Percentiles rank a stretch among this genome's conserved stretches.
These are phyloP conservation scores for Lasiurus borealis DNA, from an alignment of 2,113 vertebrate species.

Conservation along the genomic window DNA sequence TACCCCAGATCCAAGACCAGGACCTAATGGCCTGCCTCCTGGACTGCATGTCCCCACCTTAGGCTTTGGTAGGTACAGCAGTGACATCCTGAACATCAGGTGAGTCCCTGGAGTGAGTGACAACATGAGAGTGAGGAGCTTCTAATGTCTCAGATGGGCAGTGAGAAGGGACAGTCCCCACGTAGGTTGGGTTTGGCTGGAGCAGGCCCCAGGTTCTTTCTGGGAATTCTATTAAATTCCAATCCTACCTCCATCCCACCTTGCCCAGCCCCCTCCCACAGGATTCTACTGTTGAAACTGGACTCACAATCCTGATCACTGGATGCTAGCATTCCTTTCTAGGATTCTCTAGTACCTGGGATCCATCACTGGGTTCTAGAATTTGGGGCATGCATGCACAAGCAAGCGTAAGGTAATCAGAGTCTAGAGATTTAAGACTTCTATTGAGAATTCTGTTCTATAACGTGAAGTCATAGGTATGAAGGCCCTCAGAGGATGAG, in stretches of 20 bases:
- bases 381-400: slow-evolving; percentile 42
- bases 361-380: neutral
- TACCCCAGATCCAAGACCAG: neutral
- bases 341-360: neutral
- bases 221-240: neutral
- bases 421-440: neutral
- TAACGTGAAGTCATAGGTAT: neutral
- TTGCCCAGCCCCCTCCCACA: neutral
- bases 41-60: neutral
- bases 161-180: neutral
- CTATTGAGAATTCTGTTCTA: slow-evolving; percentile 54
- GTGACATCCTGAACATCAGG: neutral
- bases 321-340: slow-evolving; percentile 48
- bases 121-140: neutral
- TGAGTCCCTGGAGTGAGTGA: neutral
- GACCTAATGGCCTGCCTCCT: neutral
- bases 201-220: neutral
- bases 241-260: neutral
- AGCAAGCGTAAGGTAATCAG: neutral
- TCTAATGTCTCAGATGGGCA: neutral
- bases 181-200: neutral
- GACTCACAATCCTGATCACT: neutral
- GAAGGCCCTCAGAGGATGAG: neutral
- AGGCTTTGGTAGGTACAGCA: neutral
- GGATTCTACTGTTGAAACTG: neutral